These are phyloP conservation scores for Pecten maximus DNA, from an alignment of 2,888 invertebrate genomes.

Conservation along the genomic window DNA sequence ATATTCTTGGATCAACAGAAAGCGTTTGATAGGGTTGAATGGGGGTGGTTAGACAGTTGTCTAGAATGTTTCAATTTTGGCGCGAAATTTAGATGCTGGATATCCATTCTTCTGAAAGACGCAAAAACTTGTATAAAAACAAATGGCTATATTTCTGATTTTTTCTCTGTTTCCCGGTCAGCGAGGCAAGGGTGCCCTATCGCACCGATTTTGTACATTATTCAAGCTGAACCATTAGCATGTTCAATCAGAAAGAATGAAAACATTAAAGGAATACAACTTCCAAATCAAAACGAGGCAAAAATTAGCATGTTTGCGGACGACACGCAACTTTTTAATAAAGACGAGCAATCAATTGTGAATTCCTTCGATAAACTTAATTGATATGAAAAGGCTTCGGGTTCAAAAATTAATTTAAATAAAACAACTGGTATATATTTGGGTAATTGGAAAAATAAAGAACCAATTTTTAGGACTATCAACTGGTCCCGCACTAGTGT, in stretches of 20 bases:
- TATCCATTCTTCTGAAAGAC: slow-evolving; percentile 23
- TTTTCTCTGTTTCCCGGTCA: not conserved
- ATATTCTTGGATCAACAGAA: slow-evolving; percentile 41
- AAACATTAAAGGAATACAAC: slow-evolving; percentile 6
- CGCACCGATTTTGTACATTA: not conserved
- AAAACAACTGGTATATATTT: slow-evolving; percentile 1
- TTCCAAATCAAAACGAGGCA: not conserved
- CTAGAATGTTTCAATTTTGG: slow-evolving; percentile 42
- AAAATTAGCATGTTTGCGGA: slow-evolving; percentile 35
- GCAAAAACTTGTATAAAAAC: slow-evolving; percentile 36
- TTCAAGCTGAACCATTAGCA: not conserved
- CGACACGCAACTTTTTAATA: slow-evolving; percentile 33
- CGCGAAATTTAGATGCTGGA: slow-evolving; percentile 29
- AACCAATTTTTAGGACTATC: not conserved
- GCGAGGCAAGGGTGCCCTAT: too few species aligned
- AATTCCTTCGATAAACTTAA: not conserved
- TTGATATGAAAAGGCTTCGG: slow-evolving; percentile 7
- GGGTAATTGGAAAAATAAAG: not conserved
- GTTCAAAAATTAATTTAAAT: not conserved
- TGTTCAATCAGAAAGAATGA: too few species aligned
- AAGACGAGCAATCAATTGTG: not conserved
- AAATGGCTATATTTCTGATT: slow-evolving; percentile 10
- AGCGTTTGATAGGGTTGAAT: slow-evolving; percentile 42
- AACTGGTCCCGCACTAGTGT: not conserved
- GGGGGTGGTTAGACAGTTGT: slow-evolving; percentile 5